Conservation (phyloP, 2,797 vertebrate genomes). For the Sylvia borin region DNA sequence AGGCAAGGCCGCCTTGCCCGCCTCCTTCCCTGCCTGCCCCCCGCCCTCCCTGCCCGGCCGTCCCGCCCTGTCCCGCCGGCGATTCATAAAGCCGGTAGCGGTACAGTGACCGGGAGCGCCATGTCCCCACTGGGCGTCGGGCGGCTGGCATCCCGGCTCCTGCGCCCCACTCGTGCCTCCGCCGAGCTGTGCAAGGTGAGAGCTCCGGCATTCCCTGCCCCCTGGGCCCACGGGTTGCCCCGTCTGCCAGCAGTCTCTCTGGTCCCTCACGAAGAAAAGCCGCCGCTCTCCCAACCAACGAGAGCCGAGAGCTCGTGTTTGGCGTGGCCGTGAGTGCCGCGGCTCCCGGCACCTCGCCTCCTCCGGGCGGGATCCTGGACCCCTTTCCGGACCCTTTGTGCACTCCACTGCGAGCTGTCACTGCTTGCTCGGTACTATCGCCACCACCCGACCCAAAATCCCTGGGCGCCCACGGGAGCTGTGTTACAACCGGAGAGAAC, state of each 20-base stretch:
- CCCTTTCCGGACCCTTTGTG: neutral
- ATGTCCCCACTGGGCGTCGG: fast-evolving
- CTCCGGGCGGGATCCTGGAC: neutral
- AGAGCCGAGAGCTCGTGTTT: neutral
- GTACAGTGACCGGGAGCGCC: too few relatives aligned
- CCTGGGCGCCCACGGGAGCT: neutral
- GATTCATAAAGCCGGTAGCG: neutral
- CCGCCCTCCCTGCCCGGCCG: neutral
- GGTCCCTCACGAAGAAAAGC: conserved; percentile 85
- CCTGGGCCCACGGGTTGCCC: neutral
- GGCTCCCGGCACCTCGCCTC: neutral
- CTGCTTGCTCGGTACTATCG: neutral
- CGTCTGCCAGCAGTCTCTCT: conserved; percentile 48
- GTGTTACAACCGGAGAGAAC: neutral
- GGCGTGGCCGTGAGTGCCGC: conserved; percentile 82
- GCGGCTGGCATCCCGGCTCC: neutral
- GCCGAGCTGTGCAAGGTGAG: neutral
- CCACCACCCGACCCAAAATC: too few relatives aligned
- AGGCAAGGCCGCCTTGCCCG: neutral
- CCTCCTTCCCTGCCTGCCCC: neutral
- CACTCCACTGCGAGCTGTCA: neutral
- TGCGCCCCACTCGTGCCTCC: neutral
- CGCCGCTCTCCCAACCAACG: conserved; percentile 4
- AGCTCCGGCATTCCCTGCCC: neutral
- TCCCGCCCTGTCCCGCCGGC: neutral